Conservation (phyloP, 1,140 invertebrate genomes). For the Pararge aegeria region DNA sequence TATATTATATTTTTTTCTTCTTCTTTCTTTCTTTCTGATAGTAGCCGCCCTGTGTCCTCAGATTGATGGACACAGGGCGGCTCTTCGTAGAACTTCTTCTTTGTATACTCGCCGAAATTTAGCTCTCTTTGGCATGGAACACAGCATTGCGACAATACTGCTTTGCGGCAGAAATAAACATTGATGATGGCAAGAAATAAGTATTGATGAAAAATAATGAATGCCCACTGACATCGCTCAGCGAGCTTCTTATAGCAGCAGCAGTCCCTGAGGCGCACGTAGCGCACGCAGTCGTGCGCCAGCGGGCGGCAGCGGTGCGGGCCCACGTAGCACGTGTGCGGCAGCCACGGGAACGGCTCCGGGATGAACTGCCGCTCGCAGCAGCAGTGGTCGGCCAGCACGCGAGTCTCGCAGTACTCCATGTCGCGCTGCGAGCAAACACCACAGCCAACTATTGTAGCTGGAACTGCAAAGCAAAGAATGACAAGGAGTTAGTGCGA, state of each 20-base stretch:
- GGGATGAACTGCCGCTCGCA: slow-evolving; percentile 82
- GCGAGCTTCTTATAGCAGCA: slow-evolving; percentile 83
- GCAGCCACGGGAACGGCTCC: slow-evolving; percentile 84
- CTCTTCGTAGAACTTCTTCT: too few species aligned
- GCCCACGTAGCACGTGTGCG: slow-evolving; percentile 84
- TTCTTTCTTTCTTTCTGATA: too few species aligned
- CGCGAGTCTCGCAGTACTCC: slow-evolving; percentile 82
- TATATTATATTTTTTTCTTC: too few species aligned
- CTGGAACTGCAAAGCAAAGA: slow-evolving; percentile 61
- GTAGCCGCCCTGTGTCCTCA: too few species aligned
- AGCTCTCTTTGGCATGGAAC: too few species aligned
- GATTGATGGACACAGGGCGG: too few species aligned
- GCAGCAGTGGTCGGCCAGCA: slow-evolving; percentile 86
- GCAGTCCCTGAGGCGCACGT: slow-evolving; percentile 82
- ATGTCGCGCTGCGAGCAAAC: slow-evolving; percentile 82
- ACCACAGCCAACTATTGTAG: slow-evolving; percentile 82
- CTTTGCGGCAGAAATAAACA: too few species aligned
- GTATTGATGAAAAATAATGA: too few species aligned
- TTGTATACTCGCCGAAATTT: too few species aligned
- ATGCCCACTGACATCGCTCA: slow-evolving; percentile 42
- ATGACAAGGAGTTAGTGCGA: neutral
- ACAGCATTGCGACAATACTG: too few species aligned
- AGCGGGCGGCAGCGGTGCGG: slow-evolving; percentile 81
- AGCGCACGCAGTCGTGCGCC: slow-evolving; percentile 83
- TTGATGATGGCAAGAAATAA: too few species aligned